A percentile compares a stretch with the other conserved stretches of the same genome.
Evolutionary conservation across 1,140 invertebrate genomes (phyloP).

Genomic region (Lycorma delicatula): DNA sequence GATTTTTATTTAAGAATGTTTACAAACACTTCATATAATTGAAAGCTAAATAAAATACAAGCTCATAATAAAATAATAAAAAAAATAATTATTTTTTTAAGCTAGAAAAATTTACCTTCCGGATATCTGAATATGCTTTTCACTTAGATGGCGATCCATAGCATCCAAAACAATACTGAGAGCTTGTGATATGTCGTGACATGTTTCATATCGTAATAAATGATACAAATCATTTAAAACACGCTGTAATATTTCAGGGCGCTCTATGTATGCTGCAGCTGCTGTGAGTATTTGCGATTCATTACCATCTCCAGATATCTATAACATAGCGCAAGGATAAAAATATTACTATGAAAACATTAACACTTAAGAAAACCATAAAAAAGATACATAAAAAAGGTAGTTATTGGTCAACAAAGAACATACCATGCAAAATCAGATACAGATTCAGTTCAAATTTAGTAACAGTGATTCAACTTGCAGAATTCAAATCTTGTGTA

Average conservation of each 20-base stretch:
- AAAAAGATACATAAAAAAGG: too few species aligned
- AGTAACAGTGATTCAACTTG: too few species aligned
- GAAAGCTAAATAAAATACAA: too few species aligned
- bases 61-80: not conserved
- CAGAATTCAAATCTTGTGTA: too few species aligned
- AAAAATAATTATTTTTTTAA: not conserved
- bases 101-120: slow-evolving; percentile 47
- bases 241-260: slow-evolving; percentile 67
- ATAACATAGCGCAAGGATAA: slow-evolving; percentile 18
- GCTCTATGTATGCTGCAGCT: slow-evolving; percentile 64
- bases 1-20: too few species aligned
- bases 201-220: slow-evolving; percentile 73
- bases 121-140: slow-evolving; percentile 87
- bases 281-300: slow-evolving; percentile 86
- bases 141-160: slow-evolving; percentile 72
- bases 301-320: slow-evolving; percentile 85
- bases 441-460: too few species aligned
- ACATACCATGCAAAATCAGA: too few species aligned
- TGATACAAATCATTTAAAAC: slow-evolving; percentile 90
- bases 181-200: slow-evolving; percentile 57
- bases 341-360: too few species aligned
- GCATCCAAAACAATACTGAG: slow-evolving; percentile 70
- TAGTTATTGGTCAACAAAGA: too few species aligned
- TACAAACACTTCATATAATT: too few species aligned
- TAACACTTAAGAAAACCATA: too few species aligned